phyloP scores from a whole-genome alignment of 2,888 invertebrate species.

The Chaetoderma sp. region DNA sequence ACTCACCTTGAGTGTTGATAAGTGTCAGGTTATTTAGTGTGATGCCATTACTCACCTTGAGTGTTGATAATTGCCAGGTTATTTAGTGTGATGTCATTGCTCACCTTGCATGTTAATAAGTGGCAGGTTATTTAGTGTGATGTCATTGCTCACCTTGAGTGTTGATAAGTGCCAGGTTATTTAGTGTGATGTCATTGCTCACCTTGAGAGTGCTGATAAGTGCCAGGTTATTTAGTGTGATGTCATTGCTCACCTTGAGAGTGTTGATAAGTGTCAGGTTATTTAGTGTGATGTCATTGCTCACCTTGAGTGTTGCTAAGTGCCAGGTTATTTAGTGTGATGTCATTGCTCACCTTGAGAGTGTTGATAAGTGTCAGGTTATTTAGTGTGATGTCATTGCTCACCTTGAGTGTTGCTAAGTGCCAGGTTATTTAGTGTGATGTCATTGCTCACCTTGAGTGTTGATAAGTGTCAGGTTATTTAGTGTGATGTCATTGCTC shows the following conservation, averaged over 20 bases:
- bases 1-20: constrained; percentile 85
- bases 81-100: constrained; percentile 92
- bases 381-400: constrained; percentile 92
- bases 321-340: too few species aligned
- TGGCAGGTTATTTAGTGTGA: too few species aligned
- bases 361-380: constrained; percentile 91
- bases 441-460: constrained; percentile 91
- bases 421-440: constrained; percentile 91
- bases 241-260: constrained; percentile 87
- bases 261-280: constrained; percentile 91
- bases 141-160: too few species aligned
- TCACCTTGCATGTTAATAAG: too few species aligned
- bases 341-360: constrained; percentile 76
- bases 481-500: constrained; percentile 88
- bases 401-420: constrained; percentile 88
- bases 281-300: constrained; percentile 92
- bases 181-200: too few species aligned
- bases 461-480: constrained; percentile 90
- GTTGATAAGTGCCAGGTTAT: too few species aligned
- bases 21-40: constrained; percentile 91
- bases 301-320: too few species aligned
- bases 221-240: constrained; percentile 91
- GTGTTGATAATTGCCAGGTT: constrained; percentile 91
- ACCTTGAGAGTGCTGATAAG: constrained; percentile 90
- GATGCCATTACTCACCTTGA: constrained; percentile 89